A percentile compares a stretch with the other conserved stretches of the same genome.
phyloP scores from a whole-genome alignment of 1,140 invertebrate species.

The Helicorthomorpha holstii region DNA sequence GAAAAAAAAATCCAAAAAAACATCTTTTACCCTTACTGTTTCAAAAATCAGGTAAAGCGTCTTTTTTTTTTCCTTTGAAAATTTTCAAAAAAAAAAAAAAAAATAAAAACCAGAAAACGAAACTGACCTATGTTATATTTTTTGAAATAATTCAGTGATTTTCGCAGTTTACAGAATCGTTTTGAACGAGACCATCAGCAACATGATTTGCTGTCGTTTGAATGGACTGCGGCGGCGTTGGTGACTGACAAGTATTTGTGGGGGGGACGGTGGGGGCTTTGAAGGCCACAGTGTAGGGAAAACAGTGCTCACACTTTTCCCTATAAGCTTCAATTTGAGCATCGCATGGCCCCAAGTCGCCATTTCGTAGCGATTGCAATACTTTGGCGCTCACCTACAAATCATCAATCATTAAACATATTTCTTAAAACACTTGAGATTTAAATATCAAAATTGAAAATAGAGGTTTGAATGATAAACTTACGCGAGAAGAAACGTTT shows the following conservation, averaged over 20 bases:
- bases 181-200: too few relatives aligned
- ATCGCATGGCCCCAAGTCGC: neutral
- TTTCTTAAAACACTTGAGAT: neutral
- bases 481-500: neutral
- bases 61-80: too few relatives aligned
- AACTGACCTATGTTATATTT: too few relatives aligned
- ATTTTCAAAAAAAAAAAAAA: too few relatives aligned
- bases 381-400: neutral
- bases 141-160: too few relatives aligned
- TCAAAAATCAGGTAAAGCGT: too few relatives aligned
- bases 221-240: neutral
- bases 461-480: too few relatives aligned
- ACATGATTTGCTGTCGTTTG: neutral
- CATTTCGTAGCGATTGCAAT: neutral
- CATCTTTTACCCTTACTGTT: too few relatives aligned
- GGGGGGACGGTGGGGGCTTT: neutral
- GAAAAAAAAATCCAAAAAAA: too few relatives aligned
- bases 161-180: too few relatives aligned
- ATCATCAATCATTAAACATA: neutral
- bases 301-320: neutral
- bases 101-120: too few relatives aligned
- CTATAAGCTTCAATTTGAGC: neutral
- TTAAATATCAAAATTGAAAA: neutral
- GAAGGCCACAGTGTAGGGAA: neutral
- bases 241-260: neutral